Evolutionary conservation across 2,797 vertebrate genomes (phyloP).

Genomic region (Poliocrania exsul): DNA sequence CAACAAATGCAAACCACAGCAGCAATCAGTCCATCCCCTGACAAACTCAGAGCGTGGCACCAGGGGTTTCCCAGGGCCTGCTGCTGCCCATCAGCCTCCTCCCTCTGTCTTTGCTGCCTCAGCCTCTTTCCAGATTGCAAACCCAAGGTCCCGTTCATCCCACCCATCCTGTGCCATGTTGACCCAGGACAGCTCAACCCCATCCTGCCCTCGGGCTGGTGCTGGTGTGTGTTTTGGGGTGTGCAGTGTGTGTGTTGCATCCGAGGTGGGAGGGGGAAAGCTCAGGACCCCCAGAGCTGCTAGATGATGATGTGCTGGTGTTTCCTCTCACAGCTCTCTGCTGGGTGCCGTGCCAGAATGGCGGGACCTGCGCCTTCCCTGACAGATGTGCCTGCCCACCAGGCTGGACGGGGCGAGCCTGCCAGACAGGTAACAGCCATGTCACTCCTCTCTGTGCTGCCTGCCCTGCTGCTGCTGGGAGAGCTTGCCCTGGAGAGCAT

Average conservation of each 20-base stretch:
- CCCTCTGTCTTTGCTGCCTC: background rate
- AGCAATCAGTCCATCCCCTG: background rate
- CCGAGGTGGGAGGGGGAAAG: accelerated
- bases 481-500: background rate
- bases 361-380: constrained; percentile 83
- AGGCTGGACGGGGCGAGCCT: constrained; percentile 85
- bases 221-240: background rate
- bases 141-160: background rate
- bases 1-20: background rate
- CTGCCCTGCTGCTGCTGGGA: background rate
- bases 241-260: accelerated
- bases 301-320: background rate
- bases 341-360: constrained; percentile 82
- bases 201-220: background rate
- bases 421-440: constrained; percentile 83
- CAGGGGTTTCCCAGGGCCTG: background rate
- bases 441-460: background rate
- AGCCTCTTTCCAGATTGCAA: background rate
- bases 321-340: constrained; percentile 81
- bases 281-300: background rate
- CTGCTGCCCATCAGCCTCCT: background rate
- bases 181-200: accelerated
- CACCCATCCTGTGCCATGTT: background rate
- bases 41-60: background rate
- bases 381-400: constrained; percentile 81